Conservation (phyloP, 2,888 invertebrate species). For the Cartodere bifasciata region DNA sequence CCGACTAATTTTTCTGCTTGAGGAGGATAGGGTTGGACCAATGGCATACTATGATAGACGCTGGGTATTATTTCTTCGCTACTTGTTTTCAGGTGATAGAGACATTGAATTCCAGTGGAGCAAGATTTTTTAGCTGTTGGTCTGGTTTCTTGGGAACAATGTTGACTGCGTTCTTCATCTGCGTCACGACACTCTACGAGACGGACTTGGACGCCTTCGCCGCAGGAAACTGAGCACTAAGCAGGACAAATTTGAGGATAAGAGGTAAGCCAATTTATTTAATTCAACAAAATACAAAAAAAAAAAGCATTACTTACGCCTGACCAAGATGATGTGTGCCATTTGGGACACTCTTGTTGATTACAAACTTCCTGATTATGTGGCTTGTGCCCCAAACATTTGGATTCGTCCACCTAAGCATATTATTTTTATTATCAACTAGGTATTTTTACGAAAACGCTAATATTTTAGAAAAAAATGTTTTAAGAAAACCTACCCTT, state of each 20-base stretch:
- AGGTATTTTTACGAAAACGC: too few relatives aligned
- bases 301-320: conserved; percentile 52
- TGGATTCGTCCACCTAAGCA: conserved; percentile 59
- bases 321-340: conserved; percentile 83
- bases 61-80: conserved; percentile 47
- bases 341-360: conserved; percentile 73
- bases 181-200: conserved; percentile 66
- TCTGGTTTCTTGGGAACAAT: conserved; percentile 54
- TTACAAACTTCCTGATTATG: conserved; percentile 72
- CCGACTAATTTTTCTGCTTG: conserved; percentile 57
- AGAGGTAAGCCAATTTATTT: too few relatives aligned
- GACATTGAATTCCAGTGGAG: conserved; percentile 60
- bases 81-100: conserved; percentile 31
- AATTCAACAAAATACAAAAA: neutral
- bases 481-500: conserved; percentile 39
- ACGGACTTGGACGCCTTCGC: conserved; percentile 72
- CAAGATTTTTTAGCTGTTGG: conserved; percentile 62
- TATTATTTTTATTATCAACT: too few relatives aligned
- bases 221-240: conserved; percentile 90
- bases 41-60: conserved; percentile 49
- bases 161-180: conserved; percentile 39
- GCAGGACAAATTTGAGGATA: conserved; percentile 15
- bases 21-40: conserved; percentile 57
- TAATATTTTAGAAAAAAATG: neutral
- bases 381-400: conserved; percentile 69